Evolutionary conservation across 2,113 vertebrate genomes (phyloP), one percentile per base, ranked within the genome.

Genomic region (Corapipo altera): DNA sequence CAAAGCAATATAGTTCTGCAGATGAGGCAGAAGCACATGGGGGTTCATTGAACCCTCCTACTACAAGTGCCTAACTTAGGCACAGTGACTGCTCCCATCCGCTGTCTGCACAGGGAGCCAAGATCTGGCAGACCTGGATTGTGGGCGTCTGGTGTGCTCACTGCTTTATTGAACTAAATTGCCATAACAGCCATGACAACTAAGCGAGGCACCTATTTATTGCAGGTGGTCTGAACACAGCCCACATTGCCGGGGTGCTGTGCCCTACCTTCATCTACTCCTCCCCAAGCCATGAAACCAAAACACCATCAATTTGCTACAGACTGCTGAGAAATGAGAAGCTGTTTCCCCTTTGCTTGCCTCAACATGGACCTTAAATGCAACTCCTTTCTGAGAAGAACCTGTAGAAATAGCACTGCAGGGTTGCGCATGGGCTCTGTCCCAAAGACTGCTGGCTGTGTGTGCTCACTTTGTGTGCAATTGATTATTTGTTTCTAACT

Each of bases 201-300:
- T 65, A 26, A 58, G 30, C 0, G 1, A 85, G 17, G 73, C 69
- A 76, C n/a, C 57, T 87, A 48, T n/a, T 75, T 87, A 44, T 37
- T 75, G 93, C 78, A 95, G 89, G 89, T 94, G 91, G 73, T 95
- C 93, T 94, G 86, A 87, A 62, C 57, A 49, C 77, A 93, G 13
- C 61, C 57, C 84, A 81, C 69, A 8, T 15, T 57, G 65, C 48
- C 1, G 0, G 69, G 65, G 61, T 15, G 19, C 57, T 75, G 52
- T 65, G 87, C 65, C 70, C 61, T 93, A 70, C 70, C 73, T 95
- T 95, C 86, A 82, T 73, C 70, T 94, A 14, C 77, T 89, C 80
- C 88, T 89, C 70, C 86, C 76, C 57, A 43, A 75, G 83, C 48
- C 83, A 70, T 85, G 77, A 97, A 96, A 96, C 32, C 73, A 92